phyloP scores from a whole-genome alignment of 2,888 invertebrate genomes.

The Alcis repandata region DNA sequence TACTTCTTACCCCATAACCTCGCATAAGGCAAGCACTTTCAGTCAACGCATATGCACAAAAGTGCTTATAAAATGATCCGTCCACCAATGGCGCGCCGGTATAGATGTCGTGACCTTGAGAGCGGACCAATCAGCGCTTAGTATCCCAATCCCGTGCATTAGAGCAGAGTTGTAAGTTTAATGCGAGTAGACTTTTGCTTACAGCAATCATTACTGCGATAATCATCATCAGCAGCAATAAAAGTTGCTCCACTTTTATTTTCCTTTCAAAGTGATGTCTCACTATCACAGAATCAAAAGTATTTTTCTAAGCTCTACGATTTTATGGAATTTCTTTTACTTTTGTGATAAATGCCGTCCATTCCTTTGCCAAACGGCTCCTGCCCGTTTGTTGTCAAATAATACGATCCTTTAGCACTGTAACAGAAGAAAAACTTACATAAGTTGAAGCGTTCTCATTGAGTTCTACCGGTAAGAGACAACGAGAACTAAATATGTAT shows the following conservation, averaged over 20 bases:
- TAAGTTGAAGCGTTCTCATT: no score
- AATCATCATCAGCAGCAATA: neutral
- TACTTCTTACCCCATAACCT: neutral
- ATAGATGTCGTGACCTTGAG: neutral
- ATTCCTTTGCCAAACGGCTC: constrained; percentile 81
- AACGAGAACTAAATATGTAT: no score
- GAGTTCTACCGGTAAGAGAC: no score
- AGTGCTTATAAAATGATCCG: neutral
- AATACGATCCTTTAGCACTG: constrained; percentile 81
- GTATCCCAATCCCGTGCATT: neutral
- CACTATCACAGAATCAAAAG: constrained; percentile 9
- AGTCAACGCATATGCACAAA: neutral
- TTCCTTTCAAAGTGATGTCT: neutral
- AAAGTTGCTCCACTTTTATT: neutral
- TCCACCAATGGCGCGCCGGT: neutral
- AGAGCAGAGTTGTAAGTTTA: no score
- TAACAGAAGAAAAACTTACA: constrained; percentile 54
- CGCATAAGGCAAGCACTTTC: neutral
- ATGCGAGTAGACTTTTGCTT: no score
- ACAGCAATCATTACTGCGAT: neutral
- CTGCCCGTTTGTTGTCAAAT: constrained; percentile 75
- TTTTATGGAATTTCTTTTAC: constrained; percentile 61
- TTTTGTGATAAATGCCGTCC: constrained; percentile 74
- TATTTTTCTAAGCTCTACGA: constrained; percentile 36
- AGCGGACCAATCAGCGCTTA: neutral